Conservation (phyloP, 2,888 invertebrate species). For the Eristalis tenax region DNA sequence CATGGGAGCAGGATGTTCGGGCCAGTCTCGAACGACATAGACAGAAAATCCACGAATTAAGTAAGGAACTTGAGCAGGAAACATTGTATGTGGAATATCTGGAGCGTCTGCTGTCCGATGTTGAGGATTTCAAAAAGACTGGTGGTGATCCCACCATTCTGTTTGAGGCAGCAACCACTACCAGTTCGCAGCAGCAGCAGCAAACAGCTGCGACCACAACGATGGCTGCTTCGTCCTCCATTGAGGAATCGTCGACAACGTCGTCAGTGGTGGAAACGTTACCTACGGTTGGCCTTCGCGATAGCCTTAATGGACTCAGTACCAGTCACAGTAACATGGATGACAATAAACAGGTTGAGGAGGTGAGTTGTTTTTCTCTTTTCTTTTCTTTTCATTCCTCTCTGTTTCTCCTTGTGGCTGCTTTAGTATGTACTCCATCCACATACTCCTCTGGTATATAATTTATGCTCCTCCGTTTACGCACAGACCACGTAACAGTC, state of each 20-base stretch:
- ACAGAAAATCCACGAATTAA: conserved; percentile 90
- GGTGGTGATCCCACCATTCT: conserved; percentile 81
- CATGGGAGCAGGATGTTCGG: conserved; percentile 96
- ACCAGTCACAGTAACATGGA: conserved; percentile 56
- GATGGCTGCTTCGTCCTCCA: conserved; percentile 49
- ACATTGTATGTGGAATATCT: conserved; percentile 95
- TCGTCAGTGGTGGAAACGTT: conserved; percentile 52
- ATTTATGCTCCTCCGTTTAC: conserved; percentile 12
- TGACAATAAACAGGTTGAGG: conserved; percentile 74
- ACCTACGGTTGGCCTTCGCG: conserved; percentile 68
- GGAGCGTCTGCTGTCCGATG: conserved; percentile 91
- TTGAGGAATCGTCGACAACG: conserved; percentile 50
- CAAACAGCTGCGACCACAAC: conserved; percentile 59
- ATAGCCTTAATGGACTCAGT: conserved; percentile 67
- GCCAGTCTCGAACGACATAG: conserved; percentile 94
- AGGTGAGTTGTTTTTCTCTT: conserved; percentile 69
- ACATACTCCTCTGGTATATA: conserved; percentile 25
- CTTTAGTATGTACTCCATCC: conserved; percentile 8
- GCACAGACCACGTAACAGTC: conserved; percentile 57
- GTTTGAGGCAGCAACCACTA: conserved; percentile 79
- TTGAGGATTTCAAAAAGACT: conserved; percentile 89
- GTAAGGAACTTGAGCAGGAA: conserved; percentile 94
- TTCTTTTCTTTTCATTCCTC: conserved; percentile 9
- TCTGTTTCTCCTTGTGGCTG: conserved; percentile 1
- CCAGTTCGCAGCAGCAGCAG: conserved; percentile 61